phyloP scores from a whole-genome alignment of 2,797 vertebrate species.

The Takifugu ocellatus region DNA sequence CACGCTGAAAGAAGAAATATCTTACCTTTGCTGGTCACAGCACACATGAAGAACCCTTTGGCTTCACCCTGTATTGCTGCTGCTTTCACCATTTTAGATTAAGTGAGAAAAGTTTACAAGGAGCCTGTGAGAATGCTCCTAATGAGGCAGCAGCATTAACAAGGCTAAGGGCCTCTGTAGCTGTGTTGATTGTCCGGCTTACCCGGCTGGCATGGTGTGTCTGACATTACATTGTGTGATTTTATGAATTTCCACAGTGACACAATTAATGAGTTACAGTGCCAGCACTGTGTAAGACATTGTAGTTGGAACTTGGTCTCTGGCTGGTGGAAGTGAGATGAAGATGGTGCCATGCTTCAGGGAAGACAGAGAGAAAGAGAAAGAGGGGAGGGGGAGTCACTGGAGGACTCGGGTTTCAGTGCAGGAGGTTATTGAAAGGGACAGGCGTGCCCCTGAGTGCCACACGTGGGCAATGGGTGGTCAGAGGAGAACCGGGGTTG shows the following conservation, averaged over 20 bases:
- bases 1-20: too few relatives aligned
- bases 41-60: conserved; percentile 32
- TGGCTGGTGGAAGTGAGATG: conserved; percentile 23
- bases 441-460: conserved; percentile 68
- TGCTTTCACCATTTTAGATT: conserved; percentile 53
- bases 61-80: conserved; percentile 11
- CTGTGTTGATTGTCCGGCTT: conserved; percentile 12
- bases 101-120: conserved; percentile 68
- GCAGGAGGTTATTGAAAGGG: conserved; percentile 67
- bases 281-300: conserved; percentile 12
- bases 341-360: conserved; percentile 31
- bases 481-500: conserved; percentile 72
- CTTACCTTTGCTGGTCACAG: conserved; percentile 10
- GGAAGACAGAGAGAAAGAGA: conserved; percentile 3
- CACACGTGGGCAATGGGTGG: conserved; percentile 65
- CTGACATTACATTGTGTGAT: conserved; percentile 18
- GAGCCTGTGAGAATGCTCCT: conserved; percentile 56
- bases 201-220: conserved; percentile 4
- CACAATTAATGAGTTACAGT: conserved; percentile 23
- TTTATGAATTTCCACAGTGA: conserved; percentile 23
- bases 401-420: conserved; percentile 56
- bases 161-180: conserved; percentile 16
- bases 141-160: conserved; percentile 48
- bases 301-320: conserved; percentile 14
- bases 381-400: not conserved